Base-by-base conservation (phyloP, 2,888 invertebrate genomes). In the Leptopilina syphax region DNA sequence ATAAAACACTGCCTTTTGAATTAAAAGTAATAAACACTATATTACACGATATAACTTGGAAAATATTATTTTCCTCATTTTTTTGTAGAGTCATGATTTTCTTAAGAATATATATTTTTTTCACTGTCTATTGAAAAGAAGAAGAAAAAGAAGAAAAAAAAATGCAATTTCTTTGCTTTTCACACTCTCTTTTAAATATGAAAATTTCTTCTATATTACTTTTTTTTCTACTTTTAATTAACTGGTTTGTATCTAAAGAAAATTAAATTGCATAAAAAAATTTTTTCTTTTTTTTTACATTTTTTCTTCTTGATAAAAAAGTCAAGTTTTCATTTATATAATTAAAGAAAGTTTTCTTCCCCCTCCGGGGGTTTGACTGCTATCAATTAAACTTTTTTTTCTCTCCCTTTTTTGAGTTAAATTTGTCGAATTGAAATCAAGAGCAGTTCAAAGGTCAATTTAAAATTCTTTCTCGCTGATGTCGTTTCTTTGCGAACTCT, bases 371-470 rank as follows among this genome's bases (percentile, higher is more conserved):
- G 50, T 12, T 54, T 73, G 34, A n/a, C 57, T 44, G 44, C 44
- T 73, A 54, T n/a, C 73, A 57, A 41, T 57, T 9, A 57, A 73
- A 73, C 73, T 73, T 57, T 73, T 57, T 73, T 34, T 34, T 34
- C 34, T 34, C 34, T 34, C 34, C 34, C 9, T 73, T 57, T 73
- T 18, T 34, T 34, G 41, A 50, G 57, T 73, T 57, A 27, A 73
- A 73, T 54, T 73, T 73, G 70, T 73, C 57, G 57, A 73, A 54
- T 18, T 9, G 34, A 73, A 34, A 73, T 73, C 73, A 73, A 73
- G 57, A 57, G 5, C 57, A 57, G 57, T 54, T 57, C n/a, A 57
- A 73, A 27, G 70, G 24, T 73, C 3, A 34, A 5, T 70, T 70
- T 27, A 27, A 27, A 54, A 27, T 27, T 10, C 27, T 34, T 54